Evolutionary conservation across 2,113 vertebrate genomes (phyloP).

Genomic region (Tachysurus vachellii): DNA sequence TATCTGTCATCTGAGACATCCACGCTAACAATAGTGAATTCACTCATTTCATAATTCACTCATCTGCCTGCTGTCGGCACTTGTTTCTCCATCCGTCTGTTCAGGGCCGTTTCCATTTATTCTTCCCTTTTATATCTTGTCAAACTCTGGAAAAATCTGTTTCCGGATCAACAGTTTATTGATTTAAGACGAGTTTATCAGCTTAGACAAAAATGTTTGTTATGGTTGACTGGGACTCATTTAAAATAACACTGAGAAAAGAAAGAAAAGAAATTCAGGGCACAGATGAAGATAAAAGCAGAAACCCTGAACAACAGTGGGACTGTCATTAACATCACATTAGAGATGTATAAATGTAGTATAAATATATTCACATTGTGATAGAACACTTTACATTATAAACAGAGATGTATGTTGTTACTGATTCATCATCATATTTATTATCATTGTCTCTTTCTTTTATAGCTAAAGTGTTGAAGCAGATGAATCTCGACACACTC

Average conservation of each 20-base stretch:
- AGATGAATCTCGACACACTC: background rate
- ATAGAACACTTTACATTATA: background rate
- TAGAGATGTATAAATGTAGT: background rate
- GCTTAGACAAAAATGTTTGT: background rate
- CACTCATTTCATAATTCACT: conserved; percentile 28
- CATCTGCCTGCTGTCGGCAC: background rate
- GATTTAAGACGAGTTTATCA: background rate
- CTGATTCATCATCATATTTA: background rate
- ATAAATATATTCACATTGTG: background rate
- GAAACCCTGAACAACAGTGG: background rate
- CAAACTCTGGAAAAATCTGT: background rate
- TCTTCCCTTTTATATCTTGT: background rate
- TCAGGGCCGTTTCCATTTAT: conserved; percentile 20
- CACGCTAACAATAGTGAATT: conserved; percentile 12
- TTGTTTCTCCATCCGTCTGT: background rate
- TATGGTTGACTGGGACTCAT: background rate
- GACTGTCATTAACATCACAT: background rate
- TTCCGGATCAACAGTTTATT: background rate
- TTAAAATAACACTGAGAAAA: background rate
- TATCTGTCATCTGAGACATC: conserved; percentile 20
- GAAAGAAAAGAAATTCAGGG: background rate
- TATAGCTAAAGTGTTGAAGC: background rate
- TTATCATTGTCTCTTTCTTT: background rate
- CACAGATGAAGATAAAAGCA: background rate
- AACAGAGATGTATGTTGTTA: background rate